phyloP scores from a whole-genome alignment of 2,888 invertebrate genomes.

The Sarcophaga rosellei region DNA sequence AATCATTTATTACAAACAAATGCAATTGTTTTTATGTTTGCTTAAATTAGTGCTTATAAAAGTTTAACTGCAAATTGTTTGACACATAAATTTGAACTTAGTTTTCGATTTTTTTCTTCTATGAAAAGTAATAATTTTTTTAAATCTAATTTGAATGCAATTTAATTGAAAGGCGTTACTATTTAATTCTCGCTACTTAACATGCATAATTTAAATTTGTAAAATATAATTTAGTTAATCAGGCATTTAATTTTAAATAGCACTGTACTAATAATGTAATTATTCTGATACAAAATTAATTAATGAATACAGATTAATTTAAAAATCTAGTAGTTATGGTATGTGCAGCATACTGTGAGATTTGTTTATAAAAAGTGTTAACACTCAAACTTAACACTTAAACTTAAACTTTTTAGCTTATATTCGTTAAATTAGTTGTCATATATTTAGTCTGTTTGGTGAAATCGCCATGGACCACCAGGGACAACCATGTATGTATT shows the following conservation, averaged over 20 bases:
- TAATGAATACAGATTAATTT: too few relatives aligned
- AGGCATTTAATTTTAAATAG: not conserved
- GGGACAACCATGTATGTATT: too few relatives aligned
- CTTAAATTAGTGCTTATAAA: constrained; percentile 32
- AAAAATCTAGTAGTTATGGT: too few relatives aligned
- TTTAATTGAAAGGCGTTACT: not conserved
- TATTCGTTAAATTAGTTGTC: too few relatives aligned
- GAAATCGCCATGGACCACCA: too few relatives aligned
- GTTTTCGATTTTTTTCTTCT: not conserved
- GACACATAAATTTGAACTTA: constrained; percentile 8
- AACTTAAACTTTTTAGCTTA: too few relatives aligned
- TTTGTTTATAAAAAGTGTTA: too few relatives aligned
- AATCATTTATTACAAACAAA: constrained; percentile 28
- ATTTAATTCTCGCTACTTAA: not conserved
- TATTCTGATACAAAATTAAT: not conserved
- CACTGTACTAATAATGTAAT: not conserved
- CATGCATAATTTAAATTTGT: not conserved
- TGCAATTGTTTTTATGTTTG: not conserved
- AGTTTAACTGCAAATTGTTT: not conserved
- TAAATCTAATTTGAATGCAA: not conserved
- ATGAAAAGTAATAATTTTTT: not conserved
- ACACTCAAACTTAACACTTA: too few relatives aligned
- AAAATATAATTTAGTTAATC: not conserved
- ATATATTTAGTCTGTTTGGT: too few relatives aligned
- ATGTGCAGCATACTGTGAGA: too few relatives aligned